Conservation (phyloP, 1,140 invertebrate genomes). For the Potamilus streckersoni region DNA sequence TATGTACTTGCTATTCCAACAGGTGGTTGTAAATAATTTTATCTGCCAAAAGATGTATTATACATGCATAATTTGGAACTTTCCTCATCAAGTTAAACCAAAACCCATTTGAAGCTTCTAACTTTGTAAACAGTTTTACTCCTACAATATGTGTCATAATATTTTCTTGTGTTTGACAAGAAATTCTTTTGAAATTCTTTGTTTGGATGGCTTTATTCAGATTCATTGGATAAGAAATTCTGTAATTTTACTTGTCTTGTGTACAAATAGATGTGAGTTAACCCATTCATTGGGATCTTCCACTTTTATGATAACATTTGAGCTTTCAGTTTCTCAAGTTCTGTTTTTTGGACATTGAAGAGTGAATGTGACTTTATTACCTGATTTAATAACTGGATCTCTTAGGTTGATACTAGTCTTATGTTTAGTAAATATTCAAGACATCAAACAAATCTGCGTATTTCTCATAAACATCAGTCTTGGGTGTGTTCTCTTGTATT, state of each 20-base stretch:
- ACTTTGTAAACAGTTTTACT: slow-evolving; percentile 66
- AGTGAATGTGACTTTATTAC: slow-evolving; percentile 4
- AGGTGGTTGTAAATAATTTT: slow-evolving; percentile 47
- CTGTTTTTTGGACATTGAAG: slow-evolving; percentile 6
- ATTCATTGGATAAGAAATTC: slow-evolving; percentile 45
- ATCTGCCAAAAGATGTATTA: slow-evolving; percentile 38
- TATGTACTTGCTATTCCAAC: slow-evolving; percentile 50
- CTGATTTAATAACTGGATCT: neutral
- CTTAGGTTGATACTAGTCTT: slow-evolving; percentile 5
- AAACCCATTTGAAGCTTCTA: slow-evolving; percentile 64
- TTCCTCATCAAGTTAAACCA: slow-evolving; percentile 35
- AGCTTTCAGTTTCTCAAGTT: slow-evolving; percentile 4
- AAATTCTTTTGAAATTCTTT: slow-evolving; percentile 34
- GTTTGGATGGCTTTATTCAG: slow-evolving; percentile 26
- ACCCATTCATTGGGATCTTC: slow-evolving; percentile 20
- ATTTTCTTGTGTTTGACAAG: no score
- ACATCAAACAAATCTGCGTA: neutral
- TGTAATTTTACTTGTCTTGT: slow-evolving; percentile 29
- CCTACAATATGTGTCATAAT: slow-evolving; percentile 51
- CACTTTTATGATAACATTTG: slow-evolving; percentile 6
- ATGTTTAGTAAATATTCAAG: slow-evolving; percentile 12
- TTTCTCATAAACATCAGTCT: neutral
- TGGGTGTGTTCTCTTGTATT: no score
- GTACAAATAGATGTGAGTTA: slow-evolving; percentile 15
- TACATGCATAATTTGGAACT: slow-evolving; percentile 31